Evolutionary conservation across 2,797 vertebrate genomes (phyloP).

Genomic region (Eupleurogrammus muticus): DNA sequence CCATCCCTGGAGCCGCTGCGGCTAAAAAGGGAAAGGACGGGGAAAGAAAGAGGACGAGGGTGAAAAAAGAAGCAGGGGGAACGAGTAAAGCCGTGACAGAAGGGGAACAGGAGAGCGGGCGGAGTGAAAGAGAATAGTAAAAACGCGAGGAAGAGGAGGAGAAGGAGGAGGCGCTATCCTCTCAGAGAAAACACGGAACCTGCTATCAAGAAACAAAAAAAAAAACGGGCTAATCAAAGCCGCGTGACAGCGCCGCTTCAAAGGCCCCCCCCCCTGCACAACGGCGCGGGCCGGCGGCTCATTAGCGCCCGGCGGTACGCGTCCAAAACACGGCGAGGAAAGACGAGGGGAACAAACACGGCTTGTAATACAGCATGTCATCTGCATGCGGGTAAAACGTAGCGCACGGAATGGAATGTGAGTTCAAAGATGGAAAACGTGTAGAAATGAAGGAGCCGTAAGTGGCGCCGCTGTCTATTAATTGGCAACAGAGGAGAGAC

Average conservation of each 20-base stretch:
- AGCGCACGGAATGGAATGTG: neutral
- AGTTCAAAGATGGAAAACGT: conserved; percentile 1
- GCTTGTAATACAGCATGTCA: neutral
- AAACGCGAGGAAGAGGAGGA: neutral
- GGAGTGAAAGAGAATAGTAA: neutral
- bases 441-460: neutral
- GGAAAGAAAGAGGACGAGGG: neutral
- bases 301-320: conserved; percentile 44
- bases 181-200: conserved; percentile 28
- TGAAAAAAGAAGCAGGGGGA: conserved; percentile 4
- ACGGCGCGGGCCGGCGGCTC: conserved; percentile 25
- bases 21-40: neutral
- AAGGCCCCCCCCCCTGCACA: conserved; percentile 32
- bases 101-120: neutral
- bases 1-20: no score
- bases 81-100: neutral
- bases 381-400: neutral
- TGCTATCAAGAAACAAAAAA: no score
- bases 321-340: neutral
- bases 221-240: conserved; percentile 61
- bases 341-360: neutral
- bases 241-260: conserved; percentile 37
- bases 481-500: neutral
- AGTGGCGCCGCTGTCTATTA: neutral
- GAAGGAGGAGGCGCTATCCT: conserved; percentile 2